Conservation (phyloP, 2,888 invertebrate species). For the Drosophila merina region DNA sequence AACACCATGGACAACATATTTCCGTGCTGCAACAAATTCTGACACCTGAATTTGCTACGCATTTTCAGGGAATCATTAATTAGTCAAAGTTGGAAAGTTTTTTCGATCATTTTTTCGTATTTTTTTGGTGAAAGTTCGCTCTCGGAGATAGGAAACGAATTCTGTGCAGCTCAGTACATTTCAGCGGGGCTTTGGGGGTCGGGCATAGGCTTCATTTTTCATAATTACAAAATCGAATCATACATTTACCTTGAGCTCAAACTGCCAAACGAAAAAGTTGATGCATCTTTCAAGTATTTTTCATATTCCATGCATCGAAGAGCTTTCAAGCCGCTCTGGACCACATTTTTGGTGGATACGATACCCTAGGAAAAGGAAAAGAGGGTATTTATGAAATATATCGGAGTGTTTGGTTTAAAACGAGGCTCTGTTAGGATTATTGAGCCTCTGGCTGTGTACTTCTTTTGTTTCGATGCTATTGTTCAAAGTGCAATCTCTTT, state of each 20-base stretch:
- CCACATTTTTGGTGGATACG: slow-evolving; percentile 19
- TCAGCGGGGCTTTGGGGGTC: slow-evolving; percentile 13
- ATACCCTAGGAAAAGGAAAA: slow-evolving; percentile 8
- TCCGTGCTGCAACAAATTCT: slow-evolving; percentile 45
- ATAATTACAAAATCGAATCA: slow-evolving; percentile 53
- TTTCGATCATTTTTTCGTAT: background rate
- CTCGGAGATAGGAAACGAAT: slow-evolving; percentile 30
- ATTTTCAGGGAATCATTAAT: slow-evolving; percentile 69
- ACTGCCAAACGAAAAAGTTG: slow-evolving; percentile 65
- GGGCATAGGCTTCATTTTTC: slow-evolving; percentile 57
- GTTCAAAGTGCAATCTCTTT: background rate
- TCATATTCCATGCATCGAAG: slow-evolving; percentile 39
- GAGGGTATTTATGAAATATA: background rate
- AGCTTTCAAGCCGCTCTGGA: slow-evolving; percentile 45
- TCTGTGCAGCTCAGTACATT: slow-evolving; percentile 21
- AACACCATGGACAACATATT: slow-evolving; percentile 26
- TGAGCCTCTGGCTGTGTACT: background rate
- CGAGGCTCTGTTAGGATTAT: background rate
- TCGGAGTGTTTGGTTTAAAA: background rate
- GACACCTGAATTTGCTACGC: slow-evolving; percentile 68
- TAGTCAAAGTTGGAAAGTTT: slow-evolving; percentile 52
- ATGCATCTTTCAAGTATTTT: slow-evolving; percentile 48
- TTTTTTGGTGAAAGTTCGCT: slow-evolving; percentile 59
- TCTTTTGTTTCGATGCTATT: background rate
- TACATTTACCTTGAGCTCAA: slow-evolving; percentile 76